These are phyloP conservation scores for Etia nguti DNA, from an alignment of 2,113 vertebrate genomes.

Conservation along the genomic window DNA sequence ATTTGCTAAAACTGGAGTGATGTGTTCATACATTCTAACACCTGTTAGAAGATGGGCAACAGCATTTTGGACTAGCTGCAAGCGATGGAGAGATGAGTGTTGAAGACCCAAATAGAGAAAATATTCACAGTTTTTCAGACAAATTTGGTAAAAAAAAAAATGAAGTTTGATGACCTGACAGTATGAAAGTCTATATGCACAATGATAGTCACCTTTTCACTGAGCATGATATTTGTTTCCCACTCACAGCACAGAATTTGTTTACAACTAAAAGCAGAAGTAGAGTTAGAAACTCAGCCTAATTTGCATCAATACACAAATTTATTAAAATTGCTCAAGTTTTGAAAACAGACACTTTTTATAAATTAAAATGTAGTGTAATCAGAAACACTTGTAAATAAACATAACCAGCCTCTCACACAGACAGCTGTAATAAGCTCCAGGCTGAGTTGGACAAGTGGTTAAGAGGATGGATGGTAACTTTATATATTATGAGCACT, in stretches of 20 bases:
- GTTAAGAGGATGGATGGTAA: neutral
- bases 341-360: neutral
- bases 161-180: neutral
- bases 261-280: neutral
- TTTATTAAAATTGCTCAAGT: neutral
- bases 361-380: neutral
- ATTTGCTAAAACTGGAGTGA: too few relatives aligned
- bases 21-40: too few relatives aligned
- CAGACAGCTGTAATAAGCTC: neutral
- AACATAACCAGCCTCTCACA: neutral
- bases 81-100: too few relatives aligned
- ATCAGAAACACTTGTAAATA: neutral
- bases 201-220: neutral
- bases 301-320: neutral
- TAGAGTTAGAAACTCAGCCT: rapidly evolving
- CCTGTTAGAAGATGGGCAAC: too few relatives aligned
- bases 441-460: neutral
- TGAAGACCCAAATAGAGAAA: too few relatives aligned
- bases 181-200: neutral
- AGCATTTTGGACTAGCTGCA: too few relatives aligned
- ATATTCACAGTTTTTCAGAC: neutral
- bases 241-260: neutral
- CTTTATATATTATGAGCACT: neutral
- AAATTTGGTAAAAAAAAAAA: neutral
- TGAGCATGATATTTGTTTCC: neutral